These are phyloP conservation scores for Numenius arquata DNA, from an alignment of 2,113 vertebrate genomes.

Conservation along the genomic window DNA sequence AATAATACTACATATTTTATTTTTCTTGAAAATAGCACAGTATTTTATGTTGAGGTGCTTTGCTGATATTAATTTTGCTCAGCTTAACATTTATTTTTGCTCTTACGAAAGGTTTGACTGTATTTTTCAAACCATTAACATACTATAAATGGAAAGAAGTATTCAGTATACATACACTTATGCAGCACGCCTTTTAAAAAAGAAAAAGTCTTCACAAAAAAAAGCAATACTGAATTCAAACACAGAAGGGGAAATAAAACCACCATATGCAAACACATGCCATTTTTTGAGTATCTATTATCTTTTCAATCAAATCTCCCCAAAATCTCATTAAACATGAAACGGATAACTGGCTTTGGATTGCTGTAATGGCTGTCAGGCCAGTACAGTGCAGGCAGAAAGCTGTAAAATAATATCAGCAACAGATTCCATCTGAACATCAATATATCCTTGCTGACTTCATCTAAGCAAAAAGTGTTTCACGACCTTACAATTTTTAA, in stretches of 20 bases:
- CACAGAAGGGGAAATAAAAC: not conserved
- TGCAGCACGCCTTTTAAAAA: not conserved
- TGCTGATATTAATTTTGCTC: not conserved
- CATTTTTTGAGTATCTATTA: not conserved
- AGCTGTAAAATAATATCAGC: not conserved
- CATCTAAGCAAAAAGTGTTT: not conserved
- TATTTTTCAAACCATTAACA: not conserved
- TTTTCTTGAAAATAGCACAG: slow-evolving; percentile 10
- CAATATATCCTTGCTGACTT: not conserved
- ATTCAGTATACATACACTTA: not conserved
- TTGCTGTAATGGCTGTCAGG: not conserved
- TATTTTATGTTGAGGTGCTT: not conserved
- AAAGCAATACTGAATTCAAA: not conserved
- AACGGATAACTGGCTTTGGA: not conserved
- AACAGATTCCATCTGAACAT: not conserved
- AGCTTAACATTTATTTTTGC: not conserved
- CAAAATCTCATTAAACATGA: not conserved
- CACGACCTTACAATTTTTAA: not conserved
- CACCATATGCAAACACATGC: not conserved
- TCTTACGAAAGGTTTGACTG: not conserved
- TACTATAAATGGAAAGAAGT: not conserved
- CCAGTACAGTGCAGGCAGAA: not conserved
- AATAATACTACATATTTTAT: slow-evolving; percentile 14
- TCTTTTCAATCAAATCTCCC: not conserved
- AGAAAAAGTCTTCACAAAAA: not conserved